phyloP scores from a whole-genome alignment of 2,888 invertebrate genomes.

The Melitaea athalia region DNA sequence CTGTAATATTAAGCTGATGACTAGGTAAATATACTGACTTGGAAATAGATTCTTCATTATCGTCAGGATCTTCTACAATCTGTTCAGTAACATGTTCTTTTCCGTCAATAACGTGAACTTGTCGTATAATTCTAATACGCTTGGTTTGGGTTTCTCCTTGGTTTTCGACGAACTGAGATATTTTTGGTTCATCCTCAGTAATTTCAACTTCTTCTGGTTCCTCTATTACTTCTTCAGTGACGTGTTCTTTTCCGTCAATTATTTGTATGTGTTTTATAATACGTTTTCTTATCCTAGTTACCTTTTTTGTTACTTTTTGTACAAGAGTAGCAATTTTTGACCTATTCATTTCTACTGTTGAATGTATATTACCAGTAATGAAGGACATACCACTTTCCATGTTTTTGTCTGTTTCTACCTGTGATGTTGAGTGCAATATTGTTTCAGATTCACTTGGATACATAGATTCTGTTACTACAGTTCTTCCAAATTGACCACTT shows the following conservation, averaged over 20 bases:
- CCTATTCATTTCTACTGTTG: slow-evolving; percentile 44
- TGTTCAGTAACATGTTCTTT: slow-evolving; percentile 79
- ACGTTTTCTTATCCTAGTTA: slow-evolving; percentile 81
- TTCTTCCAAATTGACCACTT: slow-evolving; percentile 31
- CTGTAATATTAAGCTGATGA: neutral
- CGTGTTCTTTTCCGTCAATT: slow-evolving; percentile 90
- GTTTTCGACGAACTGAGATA: slow-evolving; percentile 40
- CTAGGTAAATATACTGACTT: neutral
- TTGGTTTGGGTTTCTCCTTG: slow-evolving; percentile 59
- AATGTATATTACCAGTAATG: slow-evolving; percentile 14
- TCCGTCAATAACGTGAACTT: slow-evolving; percentile 84
- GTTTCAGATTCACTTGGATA: neutral
- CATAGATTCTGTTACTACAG: slow-evolving; percentile 1
- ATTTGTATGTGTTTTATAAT: slow-evolving; percentile 83
- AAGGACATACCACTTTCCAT: slow-evolving; percentile 1
- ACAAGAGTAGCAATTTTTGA: slow-evolving; percentile 84
- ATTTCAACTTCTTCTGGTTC: slow-evolving; percentile 91
- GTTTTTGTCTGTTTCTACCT: slow-evolving; percentile 6
- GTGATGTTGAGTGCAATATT: neutral
- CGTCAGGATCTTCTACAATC: slow-evolving; percentile 83
- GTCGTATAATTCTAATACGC: slow-evolving; percentile 83
- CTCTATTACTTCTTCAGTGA: slow-evolving; percentile 91
- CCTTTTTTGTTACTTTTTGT: slow-evolving; percentile 88
- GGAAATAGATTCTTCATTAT: slow-evolving; percentile 46
- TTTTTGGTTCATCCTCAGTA: slow-evolving; percentile 76